These are phyloP conservation scores for Rachycentron canadum DNA, from an alignment of 2,797 vertebrate species.

Conservation along the genomic window DNA sequence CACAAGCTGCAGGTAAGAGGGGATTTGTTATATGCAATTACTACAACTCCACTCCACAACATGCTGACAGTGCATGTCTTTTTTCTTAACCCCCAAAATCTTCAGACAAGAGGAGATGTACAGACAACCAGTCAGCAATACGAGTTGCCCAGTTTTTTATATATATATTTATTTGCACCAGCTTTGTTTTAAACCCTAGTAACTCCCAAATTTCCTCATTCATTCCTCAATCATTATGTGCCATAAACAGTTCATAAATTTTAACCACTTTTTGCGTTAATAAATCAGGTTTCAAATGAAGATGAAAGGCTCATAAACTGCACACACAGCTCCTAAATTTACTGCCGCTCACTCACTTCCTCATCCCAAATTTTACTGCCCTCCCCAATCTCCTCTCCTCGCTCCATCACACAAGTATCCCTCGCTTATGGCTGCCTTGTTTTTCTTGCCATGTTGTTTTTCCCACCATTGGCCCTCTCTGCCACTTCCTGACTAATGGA, in stretches of 20 bases:
- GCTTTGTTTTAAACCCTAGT: neutral
- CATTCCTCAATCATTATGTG: too few species aligned
- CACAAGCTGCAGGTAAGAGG: conserved; percentile 21
- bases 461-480: neutral
- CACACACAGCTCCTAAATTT: neutral
- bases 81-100: neutral
- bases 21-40: neutral
- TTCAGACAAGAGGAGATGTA: neutral
- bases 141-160: neutral
- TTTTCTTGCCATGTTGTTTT: neutral
- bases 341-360: neutral
- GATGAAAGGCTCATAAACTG: neutral
- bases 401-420: neutral
- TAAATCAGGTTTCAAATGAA: neutral
- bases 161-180: neutral
- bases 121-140: neutral
- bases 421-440: neutral
- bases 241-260: neutral
- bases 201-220: too few species aligned
- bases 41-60: conserved; percentile 18
- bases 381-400: neutral
- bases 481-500: conserved; percentile 38
- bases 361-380: neutral
- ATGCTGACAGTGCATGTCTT: conserved; percentile 21
- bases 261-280: neutral